These are phyloP conservation scores for Sylvia borin DNA, from an alignment of 2,797 vertebrate species.

Conservation along the genomic window DNA sequence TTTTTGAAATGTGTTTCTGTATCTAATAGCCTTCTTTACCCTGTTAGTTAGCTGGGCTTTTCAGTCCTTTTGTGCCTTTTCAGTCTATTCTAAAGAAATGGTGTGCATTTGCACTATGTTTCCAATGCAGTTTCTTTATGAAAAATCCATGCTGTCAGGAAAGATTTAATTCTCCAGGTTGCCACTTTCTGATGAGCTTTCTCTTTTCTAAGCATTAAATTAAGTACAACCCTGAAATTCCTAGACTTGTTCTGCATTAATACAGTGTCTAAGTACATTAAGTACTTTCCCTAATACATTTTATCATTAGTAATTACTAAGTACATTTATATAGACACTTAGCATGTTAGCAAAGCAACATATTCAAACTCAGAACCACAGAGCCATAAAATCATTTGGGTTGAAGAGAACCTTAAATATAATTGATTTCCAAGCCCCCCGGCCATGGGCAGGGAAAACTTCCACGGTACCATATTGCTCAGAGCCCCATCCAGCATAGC, in stretches of 20 bases:
- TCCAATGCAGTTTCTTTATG: not conserved
- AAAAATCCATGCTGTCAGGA: not conserved
- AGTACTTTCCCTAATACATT: not conserved
- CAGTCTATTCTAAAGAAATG: not conserved
- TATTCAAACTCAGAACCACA: not conserved
- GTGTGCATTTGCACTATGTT: not conserved
- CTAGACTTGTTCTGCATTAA: not conserved
- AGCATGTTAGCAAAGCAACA: not conserved
- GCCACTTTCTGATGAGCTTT: not conserved
- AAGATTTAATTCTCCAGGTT: conserved; percentile 5
- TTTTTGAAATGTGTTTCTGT: not conserved
- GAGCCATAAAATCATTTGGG: not conserved
- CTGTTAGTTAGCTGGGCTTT: conserved; percentile 8
- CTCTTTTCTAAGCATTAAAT: not conserved
- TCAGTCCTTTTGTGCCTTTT: conserved; percentile 15
- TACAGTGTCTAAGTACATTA: not conserved
- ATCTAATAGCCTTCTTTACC: conserved; percentile 30
- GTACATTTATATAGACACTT: not conserved
- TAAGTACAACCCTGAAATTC: not conserved
- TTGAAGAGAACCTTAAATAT: not conserved
- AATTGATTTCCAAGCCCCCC: rapidly evolving
- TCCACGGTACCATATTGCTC: not conserved
- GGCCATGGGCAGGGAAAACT: not conserved
- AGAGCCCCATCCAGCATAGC: not conserved
- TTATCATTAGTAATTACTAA: not conserved